Conservation (phyloP, 2,113 vertebrate species). For the Sander vitreus region DNA sequence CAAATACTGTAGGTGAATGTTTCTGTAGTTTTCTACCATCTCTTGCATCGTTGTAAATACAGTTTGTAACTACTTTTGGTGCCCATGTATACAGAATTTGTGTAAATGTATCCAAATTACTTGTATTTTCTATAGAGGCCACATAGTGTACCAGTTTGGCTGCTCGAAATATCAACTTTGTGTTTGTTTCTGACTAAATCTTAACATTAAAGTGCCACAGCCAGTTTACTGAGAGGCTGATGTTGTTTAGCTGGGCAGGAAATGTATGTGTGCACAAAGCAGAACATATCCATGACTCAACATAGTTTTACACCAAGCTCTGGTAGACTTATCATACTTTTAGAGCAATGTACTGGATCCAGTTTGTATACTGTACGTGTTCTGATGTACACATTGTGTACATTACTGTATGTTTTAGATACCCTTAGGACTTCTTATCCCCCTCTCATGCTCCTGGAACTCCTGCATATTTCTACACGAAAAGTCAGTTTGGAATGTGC, state of each 20-base stretch:
- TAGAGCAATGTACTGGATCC: constrained; percentile 9
- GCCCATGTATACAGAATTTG: constrained; percentile 53
- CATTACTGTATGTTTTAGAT: constrained; percentile 55
- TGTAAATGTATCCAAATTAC: constrained; percentile 71
- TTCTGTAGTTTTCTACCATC: constrained; percentile 70
- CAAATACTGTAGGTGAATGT: constrained; percentile 49
- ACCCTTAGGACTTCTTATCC: constrained; percentile 58
- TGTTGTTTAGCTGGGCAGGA: constrained; percentile 43
- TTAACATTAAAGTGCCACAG: constrained; percentile 18
- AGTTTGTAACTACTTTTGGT: constrained; percentile 66
- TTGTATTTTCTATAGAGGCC: constrained; percentile 33
- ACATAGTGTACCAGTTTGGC: constrained; percentile 10
- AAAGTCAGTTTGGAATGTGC: constrained; percentile 44
- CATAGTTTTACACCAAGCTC: constrained; percentile 19
- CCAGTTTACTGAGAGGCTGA: constrained; percentile 48
- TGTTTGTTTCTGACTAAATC: constrained; percentile 39
- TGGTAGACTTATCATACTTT: constrained; percentile 10
- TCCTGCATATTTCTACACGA: constrained; percentile 46
- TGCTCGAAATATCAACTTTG: constrained; percentile 25
- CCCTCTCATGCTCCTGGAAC: constrained; percentile 17
- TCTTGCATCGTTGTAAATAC: constrained; percentile 82
- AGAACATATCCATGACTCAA: constrained; percentile 23
- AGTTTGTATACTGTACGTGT: constrained; percentile 17
- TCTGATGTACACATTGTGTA: constrained; percentile 33
- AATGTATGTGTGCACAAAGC: constrained; percentile 45